Base-by-base conservation (phyloP, 1,140 invertebrate genomes). In the Archivesica marissinica region DNA sequence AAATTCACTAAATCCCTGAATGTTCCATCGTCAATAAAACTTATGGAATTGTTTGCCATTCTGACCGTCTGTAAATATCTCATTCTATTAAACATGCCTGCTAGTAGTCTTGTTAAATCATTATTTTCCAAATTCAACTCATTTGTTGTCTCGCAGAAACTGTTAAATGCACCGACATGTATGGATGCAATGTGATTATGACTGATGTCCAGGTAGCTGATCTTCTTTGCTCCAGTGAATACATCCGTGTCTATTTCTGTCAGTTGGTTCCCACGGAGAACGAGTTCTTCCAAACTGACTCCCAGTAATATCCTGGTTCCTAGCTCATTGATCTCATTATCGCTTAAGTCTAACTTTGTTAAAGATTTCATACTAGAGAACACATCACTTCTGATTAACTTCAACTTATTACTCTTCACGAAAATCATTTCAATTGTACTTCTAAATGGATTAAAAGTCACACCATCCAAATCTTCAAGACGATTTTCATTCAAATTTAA, bases 401-500 rank as follows among this genome's bases (percentile, higher is more conserved):
- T 66, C n/a, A 86, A 23, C 35, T 44, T 66, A 41, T 86, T 86
- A 23, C 64, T 30, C 15, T 61, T 47, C 28, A 86, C 52, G 11
- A 28, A 30, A n/a, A 86, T 13, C 30, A 25, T 52, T 35, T 33
- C 72, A 15, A 88, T 38, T 17, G 66, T 35, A 20, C 38, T 15
- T 76, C 66, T 80, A 23, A 72, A 52, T 1, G 74, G 41, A 35
- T 72, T 44, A 44, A 87, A 85, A 28, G 13, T 39, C 9, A 68
- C 30, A 28, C 41, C 64, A 17, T 78, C 54, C 44, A 88, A 25
- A 3, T 47, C 35, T 38, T 35, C 23, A 4, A 88, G 59, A 11
- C 25, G 39, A 83, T 88, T 88, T 1, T 50, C 30, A 70, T 78
- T 74, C 28, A 88, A 54, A 13, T 79, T 44, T 79, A 88, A 39